Percentiles rank a stretch among this genome's conserved stretches.
phyloP scores from a whole-genome alignment of 2,888 invertebrate species.

The Linhomoeus sp. region DNA sequence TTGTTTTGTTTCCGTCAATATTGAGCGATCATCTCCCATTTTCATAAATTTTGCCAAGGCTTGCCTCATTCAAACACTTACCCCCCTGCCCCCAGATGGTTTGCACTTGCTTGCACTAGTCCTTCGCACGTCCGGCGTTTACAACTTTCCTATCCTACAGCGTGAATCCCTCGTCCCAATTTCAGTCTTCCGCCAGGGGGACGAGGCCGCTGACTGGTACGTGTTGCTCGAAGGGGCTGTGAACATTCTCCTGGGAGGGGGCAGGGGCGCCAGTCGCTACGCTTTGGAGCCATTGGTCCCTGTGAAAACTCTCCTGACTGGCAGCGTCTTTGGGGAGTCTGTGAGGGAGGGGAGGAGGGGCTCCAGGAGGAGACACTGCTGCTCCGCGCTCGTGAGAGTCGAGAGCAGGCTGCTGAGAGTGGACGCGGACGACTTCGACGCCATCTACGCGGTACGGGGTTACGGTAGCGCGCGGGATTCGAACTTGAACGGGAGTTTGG shows the following conservation, averaged over 20 bases:
- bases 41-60: no score
- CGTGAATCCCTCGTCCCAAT: no score
- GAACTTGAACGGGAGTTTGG: no score
- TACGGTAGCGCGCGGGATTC: no score
- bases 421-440: slow-evolving; percentile 29
- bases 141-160: no score
- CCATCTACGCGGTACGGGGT: slow-evolving; percentile 31
- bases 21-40: no score
- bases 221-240: slow-evolving; percentile 56
- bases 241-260: slow-evolving; percentile 17
- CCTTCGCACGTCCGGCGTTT: no score
- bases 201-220: slow-evolving; percentile 61
- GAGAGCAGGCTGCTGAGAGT: slow-evolving; percentile 10
- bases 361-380: neutral
- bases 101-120: no score
- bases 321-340: neutral
- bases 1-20: no score
- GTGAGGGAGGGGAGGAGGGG: no score
- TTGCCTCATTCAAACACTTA: no score
- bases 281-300: slow-evolving; percentile 3
- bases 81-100: no score
- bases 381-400: neutral
- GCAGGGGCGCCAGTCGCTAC: neutral
- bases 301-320: neutral
- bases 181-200: slow-evolving; percentile 41